These are phyloP conservation scores for Pteruthius melanotis DNA, from an alignment of 2,113 vertebrate species.

Conservation along the genomic window DNA sequence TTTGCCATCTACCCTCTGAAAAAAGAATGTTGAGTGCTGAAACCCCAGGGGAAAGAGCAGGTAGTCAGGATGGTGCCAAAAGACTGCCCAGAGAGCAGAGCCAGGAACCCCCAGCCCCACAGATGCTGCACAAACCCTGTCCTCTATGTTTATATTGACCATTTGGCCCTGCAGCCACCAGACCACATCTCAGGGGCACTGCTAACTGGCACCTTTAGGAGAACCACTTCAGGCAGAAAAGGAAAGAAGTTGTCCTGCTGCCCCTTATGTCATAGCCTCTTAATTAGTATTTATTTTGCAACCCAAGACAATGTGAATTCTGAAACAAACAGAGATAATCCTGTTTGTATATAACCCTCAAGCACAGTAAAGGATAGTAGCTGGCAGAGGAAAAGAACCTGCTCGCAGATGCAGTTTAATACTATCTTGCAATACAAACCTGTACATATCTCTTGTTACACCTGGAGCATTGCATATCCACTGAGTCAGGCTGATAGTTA, in stretches of 20 bases:
- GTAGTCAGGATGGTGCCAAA: not conserved
- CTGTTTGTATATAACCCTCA: not conserved
- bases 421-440: not conserved
- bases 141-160: not conserved
- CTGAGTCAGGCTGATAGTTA: not conserved
- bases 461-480: not conserved
- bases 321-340: not conserved
- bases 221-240: not conserved
- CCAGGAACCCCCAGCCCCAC: rapidly evolving
- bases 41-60: not conserved
- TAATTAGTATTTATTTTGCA: not conserved
- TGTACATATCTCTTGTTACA: not conserved
- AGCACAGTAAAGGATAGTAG: not conserved
- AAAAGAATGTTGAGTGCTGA: not conserved
- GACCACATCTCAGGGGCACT: not conserved
- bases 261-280: not conserved
- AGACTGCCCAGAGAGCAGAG: not conserved
- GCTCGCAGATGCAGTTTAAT: not conserved
- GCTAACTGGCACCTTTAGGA: not conserved
- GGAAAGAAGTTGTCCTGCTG: not conserved
- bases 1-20: not conserved
- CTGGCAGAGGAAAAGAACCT: not conserved
- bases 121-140: not conserved
- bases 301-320: not conserved
- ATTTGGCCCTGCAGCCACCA: not conserved